Conservation (phyloP, 2,797 vertebrate genomes). For the Geotria australis region DNA sequence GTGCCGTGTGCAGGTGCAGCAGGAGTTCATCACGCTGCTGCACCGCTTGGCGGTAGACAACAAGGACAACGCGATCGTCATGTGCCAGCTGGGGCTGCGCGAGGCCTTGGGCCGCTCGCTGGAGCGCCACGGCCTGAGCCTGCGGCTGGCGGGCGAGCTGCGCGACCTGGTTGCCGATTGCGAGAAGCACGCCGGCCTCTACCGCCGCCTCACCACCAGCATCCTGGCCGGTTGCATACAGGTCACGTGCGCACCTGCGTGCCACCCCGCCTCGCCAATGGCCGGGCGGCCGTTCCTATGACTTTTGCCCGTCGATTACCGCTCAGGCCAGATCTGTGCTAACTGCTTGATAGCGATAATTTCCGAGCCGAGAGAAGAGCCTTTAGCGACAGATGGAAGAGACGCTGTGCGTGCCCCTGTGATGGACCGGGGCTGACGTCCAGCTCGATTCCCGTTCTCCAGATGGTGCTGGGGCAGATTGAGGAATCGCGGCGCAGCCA, state of each 20-base stretch:
- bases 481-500: slow-evolving; percentile 62
- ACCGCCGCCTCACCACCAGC: slow-evolving; percentile 47
- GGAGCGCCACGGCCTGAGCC: slow-evolving; percentile 33
- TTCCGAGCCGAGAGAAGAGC: no score
- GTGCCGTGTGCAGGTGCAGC: slow-evolving; percentile 19
- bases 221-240: slow-evolving; percentile 71
- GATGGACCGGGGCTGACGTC: no score
- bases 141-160: slow-evolving; percentile 28
- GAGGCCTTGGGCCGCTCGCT: slow-evolving; percentile 36
- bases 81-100: slow-evolving; percentile 41
- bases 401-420: no score
- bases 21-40: slow-evolving; percentile 39
- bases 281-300: background rate
- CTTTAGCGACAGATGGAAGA: no score
- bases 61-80: slow-evolving; percentile 57
- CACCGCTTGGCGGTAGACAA: slow-evolving; percentile 38
- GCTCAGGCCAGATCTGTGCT: no score
- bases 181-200: slow-evolving; percentile 40
- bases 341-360: no score
- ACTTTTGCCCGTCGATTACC: no score
- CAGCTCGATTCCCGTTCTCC: background rate
- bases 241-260: slow-evolving; percentile 11
- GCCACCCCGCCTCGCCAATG: background rate
- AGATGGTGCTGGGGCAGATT: slow-evolving; percentile 73
- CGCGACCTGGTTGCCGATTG: slow-evolving; percentile 33